phyloP scores from a whole-genome alignment of 2,888 invertebrate species.

The Stegana nigrithorax region DNA sequence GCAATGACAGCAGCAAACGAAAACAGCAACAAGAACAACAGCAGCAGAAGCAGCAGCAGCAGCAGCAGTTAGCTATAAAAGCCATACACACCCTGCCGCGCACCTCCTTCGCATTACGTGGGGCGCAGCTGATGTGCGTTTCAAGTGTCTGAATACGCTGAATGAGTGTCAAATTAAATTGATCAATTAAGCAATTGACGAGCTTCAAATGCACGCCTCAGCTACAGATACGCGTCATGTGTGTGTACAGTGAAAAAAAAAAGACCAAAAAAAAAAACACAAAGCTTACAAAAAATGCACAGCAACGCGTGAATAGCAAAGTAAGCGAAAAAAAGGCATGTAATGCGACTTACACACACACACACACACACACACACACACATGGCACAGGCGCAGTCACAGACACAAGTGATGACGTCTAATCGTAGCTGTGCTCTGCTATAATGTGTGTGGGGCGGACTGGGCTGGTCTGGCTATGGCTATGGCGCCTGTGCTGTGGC shows the following conservation, averaged over 20 bases:
- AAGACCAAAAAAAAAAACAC: slow-evolving; percentile 29
- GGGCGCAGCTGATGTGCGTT: too few species aligned
- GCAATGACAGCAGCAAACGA: too few species aligned
- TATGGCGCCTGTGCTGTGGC: neutral
- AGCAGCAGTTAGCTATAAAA: too few species aligned
- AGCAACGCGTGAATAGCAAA: neutral
- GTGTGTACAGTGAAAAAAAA: neutral
- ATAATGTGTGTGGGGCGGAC: slow-evolving; percentile 28
- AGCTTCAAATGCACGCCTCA: slow-evolving; percentile 21
- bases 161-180: slow-evolving; percentile 64
- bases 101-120: too few species aligned
- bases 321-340: neutral
- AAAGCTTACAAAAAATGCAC: slow-evolving; percentile 29
- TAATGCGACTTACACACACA: slow-evolving; percentile 39
- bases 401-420: slow-evolving; percentile 48
- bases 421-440: neutral
- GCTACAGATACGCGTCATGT: too few species aligned
- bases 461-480: too few species aligned
- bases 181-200: slow-evolving; percentile 64
- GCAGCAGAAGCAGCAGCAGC: slow-evolving; percentile 1
- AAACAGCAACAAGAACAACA: neutral
- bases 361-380: neutral
- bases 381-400: too few species aligned
- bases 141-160: too few species aligned
- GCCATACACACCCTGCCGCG: too few species aligned